Base-by-base conservation (phyloP, 1,140 invertebrate species). In the Ditylenchus dipsaci region DNA sequence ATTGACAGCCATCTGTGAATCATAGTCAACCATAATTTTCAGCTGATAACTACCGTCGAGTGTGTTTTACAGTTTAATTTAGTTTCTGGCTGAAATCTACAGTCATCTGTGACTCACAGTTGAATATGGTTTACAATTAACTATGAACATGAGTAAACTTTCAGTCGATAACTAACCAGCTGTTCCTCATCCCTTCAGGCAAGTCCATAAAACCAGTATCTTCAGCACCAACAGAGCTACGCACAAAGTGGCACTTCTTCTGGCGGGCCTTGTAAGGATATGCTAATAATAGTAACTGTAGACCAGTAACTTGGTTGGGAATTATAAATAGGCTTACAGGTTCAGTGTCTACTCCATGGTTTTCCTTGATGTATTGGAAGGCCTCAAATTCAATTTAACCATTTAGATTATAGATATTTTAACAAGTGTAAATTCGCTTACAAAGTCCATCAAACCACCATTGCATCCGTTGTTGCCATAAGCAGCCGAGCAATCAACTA, bases 381-480 rank as follows among this genome's bases (percentile, higher is more conserved):
- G 88, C 88, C 29, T 64, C 26, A 72, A 60, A 29, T 19, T 47
- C 21, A 60, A 33, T 57, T 62, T 71, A 69, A 5, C 63, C 1
- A 42, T n/a, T n/a, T n/a, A n/a, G n/a, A n/a, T n/a, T n/a, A n/a
- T n/a, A n/a, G n/a, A n/a, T n/a, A 49, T 23, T 59, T 53, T 9
- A 5, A 58, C 67, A 93, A 56, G 91, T 91, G 8, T 67, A 53
- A 53, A 53, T 21, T 17, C 49, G 8, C n/a, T n/a, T 53, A 53
- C 69, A 71, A 71, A 66, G 59, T 76, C 74, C 74, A 76, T 76
- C 21, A 76, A 58, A n/a, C 74, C 73, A 1, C 72, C 74, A 75
- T 91, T 89, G 85, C 95, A 98, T 49, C 95, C 95, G 82, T 94
- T 88, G 85, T 98, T 97, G 13, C 93, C 93, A 81, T 91, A 94